Evolutionary conservation across 2,888 invertebrate genomes (phyloP).

Genomic region (Chloromyia formosa): DNA sequence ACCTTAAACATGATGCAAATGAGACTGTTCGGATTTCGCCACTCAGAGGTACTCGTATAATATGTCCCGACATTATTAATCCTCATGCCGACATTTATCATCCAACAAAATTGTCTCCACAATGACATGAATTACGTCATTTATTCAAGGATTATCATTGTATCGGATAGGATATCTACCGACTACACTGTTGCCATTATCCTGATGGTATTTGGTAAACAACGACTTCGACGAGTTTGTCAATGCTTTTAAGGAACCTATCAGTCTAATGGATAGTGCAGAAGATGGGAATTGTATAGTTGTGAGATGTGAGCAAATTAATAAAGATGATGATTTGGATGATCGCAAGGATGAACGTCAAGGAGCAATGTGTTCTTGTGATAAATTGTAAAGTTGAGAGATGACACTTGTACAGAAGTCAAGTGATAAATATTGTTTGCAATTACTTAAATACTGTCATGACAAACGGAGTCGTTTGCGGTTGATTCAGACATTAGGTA

Average conservation of each 20-base stretch:
- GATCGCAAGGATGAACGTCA: no score
- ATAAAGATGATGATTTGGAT: neutral
- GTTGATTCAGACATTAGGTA: no score
- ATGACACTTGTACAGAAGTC: no score
- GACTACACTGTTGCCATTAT: slow-evolving; percentile 17
- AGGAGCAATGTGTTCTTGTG: no score
- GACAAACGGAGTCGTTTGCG: no score
- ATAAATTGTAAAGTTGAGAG: no score
- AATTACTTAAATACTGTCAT: no score
- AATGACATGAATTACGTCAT: neutral
- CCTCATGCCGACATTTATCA: neutral
- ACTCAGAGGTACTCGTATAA: neutral
- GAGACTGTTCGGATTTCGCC: neutral
- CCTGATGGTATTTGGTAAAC: slow-evolving; percentile 30
- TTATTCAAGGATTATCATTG: slow-evolving; percentile 8
- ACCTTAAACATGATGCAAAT: no score
- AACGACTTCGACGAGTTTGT: slow-evolving; percentile 17
- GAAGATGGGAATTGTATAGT: neutral
- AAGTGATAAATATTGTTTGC: no score
- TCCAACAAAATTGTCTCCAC: neutral
- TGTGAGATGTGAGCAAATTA: neutral
- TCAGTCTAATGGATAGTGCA: neutral
- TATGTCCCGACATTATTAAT: neutral
- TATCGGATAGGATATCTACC: neutral
- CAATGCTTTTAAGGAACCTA: slow-evolving; percentile 25